Base-by-base conservation (phyloP, 2,888 invertebrate species). In the Globia sparganii region DNA sequence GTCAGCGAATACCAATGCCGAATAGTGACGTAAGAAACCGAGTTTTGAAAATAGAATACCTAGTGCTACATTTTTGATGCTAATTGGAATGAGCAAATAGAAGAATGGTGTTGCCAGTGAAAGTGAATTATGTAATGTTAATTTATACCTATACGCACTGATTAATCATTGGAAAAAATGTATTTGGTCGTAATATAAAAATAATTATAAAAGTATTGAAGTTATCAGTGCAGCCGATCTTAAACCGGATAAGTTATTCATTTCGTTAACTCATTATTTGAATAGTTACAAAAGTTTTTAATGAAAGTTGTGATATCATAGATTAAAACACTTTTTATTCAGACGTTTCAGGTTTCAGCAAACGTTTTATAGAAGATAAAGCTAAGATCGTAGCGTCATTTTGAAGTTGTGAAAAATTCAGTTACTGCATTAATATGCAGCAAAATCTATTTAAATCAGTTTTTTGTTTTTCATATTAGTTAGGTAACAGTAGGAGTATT, bases 1-100 rank as follows among this genome's bases (percentile, higher is more conserved):
- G 74, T 72, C 75, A 77, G 65, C 13, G 67, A 72, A 53, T 76
- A 78, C 49, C 73, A 73, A 70, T 67, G 53, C 72, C 75, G 72
- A 83, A 72, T 49, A 66, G 43, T 88, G 81, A 83, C 80, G 84
- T 86, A 88, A 87, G 49, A 58, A 58, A 25, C 58, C 76, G 71
- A 83, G 84, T 86, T 87, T 87, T 88, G 76, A 75, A 86, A 91
- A 92, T 89, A 91, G 89, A 91, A 91, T 89, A 91, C 86, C 89
- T 91, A 90, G 90, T 82, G 78, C 78, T 91, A 90, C 90, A 90
- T 91, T 93, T 92, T 89, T 88, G 89, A 91, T 94, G 95, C 93
- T 95, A 95, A 95, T 95, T 95, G 94, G 91, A 94, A 93, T 91
- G 91, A 91, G 91, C 92, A 92, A 92, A 92, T 90, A 90, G 81